Evolutionary conservation across 2,888 invertebrate species (phyloP), one percentile per base, ranked within the genome.

Genomic region (Caradrina kadenii): DNA sequence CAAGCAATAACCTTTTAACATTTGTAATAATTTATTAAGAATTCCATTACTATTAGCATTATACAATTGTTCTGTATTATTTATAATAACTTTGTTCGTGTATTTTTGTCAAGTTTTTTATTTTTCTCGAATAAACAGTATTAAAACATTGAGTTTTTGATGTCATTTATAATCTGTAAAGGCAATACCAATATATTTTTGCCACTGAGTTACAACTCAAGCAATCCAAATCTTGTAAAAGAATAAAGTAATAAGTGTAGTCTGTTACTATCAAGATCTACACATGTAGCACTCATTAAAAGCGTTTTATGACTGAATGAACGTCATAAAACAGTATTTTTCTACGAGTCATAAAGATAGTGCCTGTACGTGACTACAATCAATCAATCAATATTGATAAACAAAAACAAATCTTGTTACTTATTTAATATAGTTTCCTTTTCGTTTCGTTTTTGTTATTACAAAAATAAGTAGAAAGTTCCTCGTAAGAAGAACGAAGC

Each of bases 41-140:
- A 80, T 84, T 83, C 81, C 82, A 85, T 76, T 85, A 85, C 82
- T 83, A 70, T 66, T 82, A 82, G 55, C 73, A 71, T 80, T 85
- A 75, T 84, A 86, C 80, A 83, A 79, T 79, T 84, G 73, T 84
- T 83, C 77, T 75, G 71, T 83, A 80, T 77, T 73, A 71, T 82
- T 83, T 87, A 74, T 81, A 78, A 70, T 75, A 79, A 79, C 76
- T 86, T 80, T 85, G 71, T 73, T 63, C 84, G 78, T 78, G 79
- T 86, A 79, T 80, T 84, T 86, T 81, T 80, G 73, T 81, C 65
- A 19, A 45, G 10, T 39, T 31, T 65, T 63, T 83, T 66, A 63
- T 71, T 80, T 82, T 83, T 87, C 91, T 92, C 91, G 89, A 92
- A 90, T 90, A 88, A 85, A 86, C 92, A 93, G 93, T 93, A 93